These are phyloP conservation scores for Drosophila melanocephala DNA, from an alignment of 2,888 invertebrate species.

Conservation along the genomic window DNA sequence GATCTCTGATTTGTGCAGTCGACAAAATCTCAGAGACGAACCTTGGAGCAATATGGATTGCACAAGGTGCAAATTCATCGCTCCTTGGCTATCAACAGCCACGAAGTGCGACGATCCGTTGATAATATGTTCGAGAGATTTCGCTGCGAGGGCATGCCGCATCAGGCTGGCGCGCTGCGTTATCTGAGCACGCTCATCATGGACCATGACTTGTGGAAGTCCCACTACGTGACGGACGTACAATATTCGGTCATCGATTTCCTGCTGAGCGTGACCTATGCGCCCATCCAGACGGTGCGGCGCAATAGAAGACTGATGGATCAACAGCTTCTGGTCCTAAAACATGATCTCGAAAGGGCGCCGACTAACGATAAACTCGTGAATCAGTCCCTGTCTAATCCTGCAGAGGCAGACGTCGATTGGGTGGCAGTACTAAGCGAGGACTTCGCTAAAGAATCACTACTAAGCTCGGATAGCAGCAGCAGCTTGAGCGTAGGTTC, in stretches of 20 bases:
- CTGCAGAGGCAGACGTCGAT: slow-evolving; percentile 29
- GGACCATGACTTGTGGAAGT: slow-evolving; percentile 73
- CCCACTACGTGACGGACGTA: slow-evolving; percentile 84
- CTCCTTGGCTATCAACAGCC: slow-evolving; percentile 84
- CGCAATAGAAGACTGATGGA: slow-evolving; percentile 69
- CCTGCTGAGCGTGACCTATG: slow-evolving; percentile 84
- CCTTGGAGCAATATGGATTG: slow-evolving; percentile 83
- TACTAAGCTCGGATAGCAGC: slow-evolving; percentile 42
- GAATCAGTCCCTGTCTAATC: neutral
- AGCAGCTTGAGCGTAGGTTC: slow-evolving; percentile 81
- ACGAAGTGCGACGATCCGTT: slow-evolving; percentile 85
- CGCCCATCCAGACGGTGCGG: slow-evolving; percentile 81
- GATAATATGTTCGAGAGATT: slow-evolving; percentile 86
- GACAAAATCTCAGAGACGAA: slow-evolving; percentile 83
- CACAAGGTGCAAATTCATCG: slow-evolving; percentile 86
- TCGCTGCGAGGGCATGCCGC: slow-evolving; percentile 85
- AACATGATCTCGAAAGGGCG: slow-evolving; percentile 18
- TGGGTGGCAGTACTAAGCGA: slow-evolving; percentile 68
- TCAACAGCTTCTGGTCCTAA: slow-evolving; percentile 23
- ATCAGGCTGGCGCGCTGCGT: slow-evolving; percentile 85
- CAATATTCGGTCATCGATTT: slow-evolving; percentile 86
- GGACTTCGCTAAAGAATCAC: slow-evolving; percentile 52
- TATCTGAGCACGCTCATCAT: slow-evolving; percentile 81
- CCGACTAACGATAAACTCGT: neutral
- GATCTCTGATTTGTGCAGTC: slow-evolving; percentile 66